Percentiles rank a stretch among this genome's conserved stretches.
Conservation (phyloP, 2,888 invertebrate genomes). For the Drosophila cracens region DNA sequence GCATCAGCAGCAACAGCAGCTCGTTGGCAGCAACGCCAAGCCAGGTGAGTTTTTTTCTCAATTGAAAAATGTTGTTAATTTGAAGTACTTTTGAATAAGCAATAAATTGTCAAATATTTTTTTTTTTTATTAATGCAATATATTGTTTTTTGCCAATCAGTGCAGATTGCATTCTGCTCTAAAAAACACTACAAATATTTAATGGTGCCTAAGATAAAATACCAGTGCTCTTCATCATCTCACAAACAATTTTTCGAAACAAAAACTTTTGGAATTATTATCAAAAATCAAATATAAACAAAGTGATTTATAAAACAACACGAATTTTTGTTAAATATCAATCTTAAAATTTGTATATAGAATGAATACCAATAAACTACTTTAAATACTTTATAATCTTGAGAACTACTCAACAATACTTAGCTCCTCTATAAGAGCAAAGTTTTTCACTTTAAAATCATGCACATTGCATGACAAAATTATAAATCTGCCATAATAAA, state of each 20-base stretch:
- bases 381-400: background rate
- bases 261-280: background rate
- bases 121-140: background rate
- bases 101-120: background rate
- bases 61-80: background rate
- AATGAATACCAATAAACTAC: background rate
- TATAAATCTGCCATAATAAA: background rate
- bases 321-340: background rate
- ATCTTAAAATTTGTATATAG: background rate
- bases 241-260: background rate
- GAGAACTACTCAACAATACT: background rate
- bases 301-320: background rate
- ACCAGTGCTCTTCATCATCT: background rate
- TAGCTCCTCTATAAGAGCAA: background rate
- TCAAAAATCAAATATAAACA: background rate
- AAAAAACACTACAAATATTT: background rate
- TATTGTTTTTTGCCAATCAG: background rate
- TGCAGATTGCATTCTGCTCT: background rate
- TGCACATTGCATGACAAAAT: background rate
- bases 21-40: constrained; percentile 80
- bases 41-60: constrained; percentile 77
- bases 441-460: background rate
- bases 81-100: background rate
- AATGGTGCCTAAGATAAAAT: background rate
- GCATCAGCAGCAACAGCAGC: constrained; percentile 76